A percentile compares a stretch with the other conserved stretches of the same genome.
Evolutionary conservation across 2,888 invertebrate species (phyloP).

Genomic region (Drosophila greeni): DNA sequence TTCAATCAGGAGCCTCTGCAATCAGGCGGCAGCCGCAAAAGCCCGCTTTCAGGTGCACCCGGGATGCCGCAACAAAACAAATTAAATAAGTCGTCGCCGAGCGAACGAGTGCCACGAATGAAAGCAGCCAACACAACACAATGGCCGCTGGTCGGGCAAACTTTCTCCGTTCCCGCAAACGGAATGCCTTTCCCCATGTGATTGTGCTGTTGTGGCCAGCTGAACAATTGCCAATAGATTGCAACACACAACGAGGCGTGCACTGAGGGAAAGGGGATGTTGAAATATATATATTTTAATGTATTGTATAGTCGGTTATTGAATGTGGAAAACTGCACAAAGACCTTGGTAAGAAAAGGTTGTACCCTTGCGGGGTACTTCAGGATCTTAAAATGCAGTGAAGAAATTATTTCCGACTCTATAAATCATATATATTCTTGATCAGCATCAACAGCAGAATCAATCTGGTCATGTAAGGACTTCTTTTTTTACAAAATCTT

Average conservation of each 20-base stretch:
- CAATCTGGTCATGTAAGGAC: no score
- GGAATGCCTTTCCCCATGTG: slow-evolving; percentile 30
- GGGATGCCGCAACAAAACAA: slow-evolving; percentile 35
- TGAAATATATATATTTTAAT: background rate
- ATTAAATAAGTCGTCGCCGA: slow-evolving; percentile 38
- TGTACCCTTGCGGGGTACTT: no score
- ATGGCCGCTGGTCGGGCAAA: slow-evolving; percentile 27
- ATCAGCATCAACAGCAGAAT: no score
- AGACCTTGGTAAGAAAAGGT: background rate
- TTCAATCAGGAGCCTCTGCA: slow-evolving; percentile 24
- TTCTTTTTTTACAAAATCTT: background rate
- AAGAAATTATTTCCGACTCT: background rate
- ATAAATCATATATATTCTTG: no score
- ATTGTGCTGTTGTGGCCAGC: slow-evolving; percentile 29
- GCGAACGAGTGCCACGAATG: background rate
- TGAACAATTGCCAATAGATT: slow-evolving; percentile 42
- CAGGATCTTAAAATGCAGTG: no score
- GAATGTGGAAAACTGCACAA: background rate
- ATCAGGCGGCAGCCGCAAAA: slow-evolving; percentile 20
- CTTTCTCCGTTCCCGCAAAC: slow-evolving; percentile 20
- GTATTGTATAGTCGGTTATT: background rate
- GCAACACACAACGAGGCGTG: slow-evolving; percentile 13
- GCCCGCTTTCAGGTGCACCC: slow-evolving; percentile 21
- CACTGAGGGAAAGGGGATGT: background rate
- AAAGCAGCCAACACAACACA: slow-evolving; percentile 18